Conservation (phyloP, 37 sponge, comb jelly and placozoan genomes). For the Halisarca cf. caerulea region DNA sequence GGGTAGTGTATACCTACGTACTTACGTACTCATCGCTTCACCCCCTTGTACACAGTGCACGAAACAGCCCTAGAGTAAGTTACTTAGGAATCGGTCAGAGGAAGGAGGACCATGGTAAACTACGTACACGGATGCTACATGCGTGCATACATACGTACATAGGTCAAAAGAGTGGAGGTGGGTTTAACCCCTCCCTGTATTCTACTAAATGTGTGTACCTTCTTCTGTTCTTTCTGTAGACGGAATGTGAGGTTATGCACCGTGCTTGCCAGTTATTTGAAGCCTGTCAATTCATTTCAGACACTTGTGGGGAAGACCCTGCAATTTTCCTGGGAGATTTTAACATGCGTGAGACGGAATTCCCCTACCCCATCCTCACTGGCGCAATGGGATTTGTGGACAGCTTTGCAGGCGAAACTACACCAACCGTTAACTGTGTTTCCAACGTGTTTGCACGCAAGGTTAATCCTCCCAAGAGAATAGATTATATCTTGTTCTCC, state of each 20-base stretch:
- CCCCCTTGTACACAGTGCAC: too few relatives aligned
- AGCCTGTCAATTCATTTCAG: slow-evolving; percentile 55
- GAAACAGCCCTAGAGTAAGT: too few relatives aligned
- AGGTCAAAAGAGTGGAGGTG: too few relatives aligned
- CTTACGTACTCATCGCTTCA: too few relatives aligned
- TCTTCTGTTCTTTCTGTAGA: neutral
- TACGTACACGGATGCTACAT: too few relatives aligned
- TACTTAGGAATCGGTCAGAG: too few relatives aligned
- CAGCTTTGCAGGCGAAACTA: slow-evolving; percentile 26
- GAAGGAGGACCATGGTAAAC: too few relatives aligned
- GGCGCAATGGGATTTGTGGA: slow-evolving; percentile 48
- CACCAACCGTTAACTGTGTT: slow-evolving; percentile 54
- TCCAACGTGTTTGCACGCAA: slow-evolving; percentile 47
- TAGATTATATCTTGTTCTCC: slow-evolving; percentile 70
- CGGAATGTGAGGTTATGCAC: neutral
- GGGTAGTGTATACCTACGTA: too few relatives aligned
- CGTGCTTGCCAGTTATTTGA: slow-evolving; percentile 56
- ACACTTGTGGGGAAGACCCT: slow-evolving; percentile 45
- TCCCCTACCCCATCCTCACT: slow-evolving; percentile 55
- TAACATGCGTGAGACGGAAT: slow-evolving; percentile 59
- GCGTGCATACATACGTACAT: too few relatives aligned
- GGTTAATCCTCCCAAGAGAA: slow-evolving; percentile 51
- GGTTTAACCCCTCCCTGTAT: too few relatives aligned
- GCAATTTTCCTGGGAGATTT: slow-evolving; percentile 74
- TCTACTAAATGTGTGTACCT: too few relatives aligned